Evolutionary conservation across 2,888 invertebrate species (phyloP), one percentile per base, ranked within the genome.

Genomic region (Lasioglossum vierecki): DNA sequence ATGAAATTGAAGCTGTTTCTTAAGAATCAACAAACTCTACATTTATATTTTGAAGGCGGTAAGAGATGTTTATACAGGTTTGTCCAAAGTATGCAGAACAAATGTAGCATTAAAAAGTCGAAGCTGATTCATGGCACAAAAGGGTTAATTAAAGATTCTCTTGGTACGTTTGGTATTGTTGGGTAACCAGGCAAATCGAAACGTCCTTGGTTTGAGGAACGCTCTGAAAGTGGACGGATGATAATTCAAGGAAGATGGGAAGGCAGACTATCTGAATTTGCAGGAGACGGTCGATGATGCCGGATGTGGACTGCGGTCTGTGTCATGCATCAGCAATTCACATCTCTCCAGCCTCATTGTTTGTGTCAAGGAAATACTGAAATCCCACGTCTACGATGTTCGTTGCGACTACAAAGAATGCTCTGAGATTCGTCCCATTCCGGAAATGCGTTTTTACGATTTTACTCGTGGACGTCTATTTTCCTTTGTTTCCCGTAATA

Each of bases 261-360:
- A 86, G 88, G 83, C 86, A 79, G 85, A 88, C 84, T 89, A 88
- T 90, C 90, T 78, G 86, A 82, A 86, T 87, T 78, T 89, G 89
- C 90, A 86, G 89, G 85, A 87, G 88, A 83, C 88, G 87, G 88
- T 86, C 89, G 90, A 89, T 86, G 85, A 87, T 91, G 92, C 94
- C 95, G 95, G 94, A 95, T 95, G 94, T 94, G 94, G 94, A 95
- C 93, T 94, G 95, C 93, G 95, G 95, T 94, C 94, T 93, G 90
- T 94, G 94, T 93, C 94, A 94, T 94, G 95, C 95, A 94, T 93
- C 95, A 93, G 90, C 93, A 93, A 90, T 88, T 91, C 90, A 82
- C 88, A 86, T 89, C 90, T 88, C 84, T 77, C 82, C 88, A 85
- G 87, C 88, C 85, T 91, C 88, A 90, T 90, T 88, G 89, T 91